phyloP scores from a whole-genome alignment of 2,888 invertebrate species.

The Drosophila nr. fundita region DNA sequence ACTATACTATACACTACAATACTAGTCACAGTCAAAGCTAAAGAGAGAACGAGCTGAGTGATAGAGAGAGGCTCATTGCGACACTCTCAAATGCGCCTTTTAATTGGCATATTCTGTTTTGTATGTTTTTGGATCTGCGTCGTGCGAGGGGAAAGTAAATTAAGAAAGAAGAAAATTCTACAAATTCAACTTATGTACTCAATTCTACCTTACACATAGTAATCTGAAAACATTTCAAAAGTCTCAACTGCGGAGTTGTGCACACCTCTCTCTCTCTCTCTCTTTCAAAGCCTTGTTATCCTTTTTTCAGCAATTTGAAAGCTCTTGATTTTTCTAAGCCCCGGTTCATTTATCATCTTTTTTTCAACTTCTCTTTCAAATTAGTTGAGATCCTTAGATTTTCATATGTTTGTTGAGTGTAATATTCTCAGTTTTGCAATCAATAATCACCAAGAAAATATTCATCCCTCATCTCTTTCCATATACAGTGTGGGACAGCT shows the following conservation, averaged over 20 bases:
- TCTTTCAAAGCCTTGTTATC: neutral
- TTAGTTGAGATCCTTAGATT: neutral
- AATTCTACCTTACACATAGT: neutral
- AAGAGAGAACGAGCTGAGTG: neutral
- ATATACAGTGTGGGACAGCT: too few species aligned
- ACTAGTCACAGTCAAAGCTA: neutral
- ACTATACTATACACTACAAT: neutral
- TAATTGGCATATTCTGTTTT: neutral
- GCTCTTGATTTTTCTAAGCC: neutral
- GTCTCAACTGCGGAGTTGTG: neutral
- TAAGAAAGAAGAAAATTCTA: neutral
- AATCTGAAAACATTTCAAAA: neutral
- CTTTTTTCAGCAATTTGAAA: neutral
- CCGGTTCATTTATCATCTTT: neutral
- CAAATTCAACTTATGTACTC: neutral
- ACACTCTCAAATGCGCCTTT: neutral
- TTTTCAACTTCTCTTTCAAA: neutral
- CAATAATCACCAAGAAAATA: neutral
- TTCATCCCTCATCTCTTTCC: neutral
- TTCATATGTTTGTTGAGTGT: neutral
- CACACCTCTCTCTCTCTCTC: neutral
- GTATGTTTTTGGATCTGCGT: neutral
- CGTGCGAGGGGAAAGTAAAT: neutral
- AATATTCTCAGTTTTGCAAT: neutral
- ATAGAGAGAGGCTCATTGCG: neutral